phyloP scores from a whole-genome alignment of 2,797 vertebrate species.

The Liparis tanakae region DNA sequence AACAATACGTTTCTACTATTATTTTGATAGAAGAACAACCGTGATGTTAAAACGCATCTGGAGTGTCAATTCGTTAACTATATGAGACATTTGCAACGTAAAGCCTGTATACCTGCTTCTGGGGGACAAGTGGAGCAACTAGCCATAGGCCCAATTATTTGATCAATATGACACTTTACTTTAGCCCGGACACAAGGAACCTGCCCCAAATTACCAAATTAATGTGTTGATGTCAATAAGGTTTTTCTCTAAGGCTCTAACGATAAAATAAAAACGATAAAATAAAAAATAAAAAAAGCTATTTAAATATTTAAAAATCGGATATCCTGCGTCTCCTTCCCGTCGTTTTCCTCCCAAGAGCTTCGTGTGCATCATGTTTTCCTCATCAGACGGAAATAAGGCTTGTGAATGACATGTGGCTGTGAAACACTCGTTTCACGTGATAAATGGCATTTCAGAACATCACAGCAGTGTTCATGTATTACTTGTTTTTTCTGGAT shows the following conservation, averaged over 20 bases:
- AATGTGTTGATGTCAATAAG: not conserved
- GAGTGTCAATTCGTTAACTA: slow-evolving; percentile 3
- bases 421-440: slow-evolving; percentile 76
- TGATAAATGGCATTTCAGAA: slow-evolving; percentile 61
- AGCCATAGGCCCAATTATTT: slow-evolving; percentile 7
- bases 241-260: not conserved
- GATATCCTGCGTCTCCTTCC: slow-evolving; percentile 15
- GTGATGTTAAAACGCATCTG: slow-evolving; percentile 22
- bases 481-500: slow-evolving; percentile 58
- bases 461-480: slow-evolving; percentile 73
- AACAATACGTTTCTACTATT: slow-evolving; percentile 15
- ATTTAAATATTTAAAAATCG: slow-evolving; percentile 12
- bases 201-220: not conserved
- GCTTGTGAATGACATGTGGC: slow-evolving; percentile 73
- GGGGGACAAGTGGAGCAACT: slow-evolving; percentile 34
- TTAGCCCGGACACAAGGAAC: not conserved
- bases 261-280: not conserved
- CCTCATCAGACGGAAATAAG: slow-evolving; percentile 50
- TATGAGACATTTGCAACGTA: not conserved
- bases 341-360: slow-evolving; percentile 48
- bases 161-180: slow-evolving; percentile 9
- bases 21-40: slow-evolving; percentile 40
- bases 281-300: not conserved
- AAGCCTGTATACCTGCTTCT: slow-evolving; percentile 29
- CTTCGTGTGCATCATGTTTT: slow-evolving; percentile 54